Base-by-base conservation (phyloP, 2,888 invertebrate genomes). In the Patella caerulea region DNA sequence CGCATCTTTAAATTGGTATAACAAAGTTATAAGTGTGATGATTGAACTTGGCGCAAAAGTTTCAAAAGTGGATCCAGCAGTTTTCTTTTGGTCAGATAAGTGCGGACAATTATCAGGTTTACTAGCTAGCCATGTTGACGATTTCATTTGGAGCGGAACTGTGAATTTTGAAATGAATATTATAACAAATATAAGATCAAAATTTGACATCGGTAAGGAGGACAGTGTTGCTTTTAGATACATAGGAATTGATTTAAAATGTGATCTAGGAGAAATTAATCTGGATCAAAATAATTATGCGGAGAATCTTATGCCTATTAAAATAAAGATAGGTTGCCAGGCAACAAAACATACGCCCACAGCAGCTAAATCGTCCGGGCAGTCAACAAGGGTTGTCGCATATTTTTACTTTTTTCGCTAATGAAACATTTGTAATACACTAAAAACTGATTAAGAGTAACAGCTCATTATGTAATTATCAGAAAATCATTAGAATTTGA, bases 91-190 rank as follows among this genome's bases (percentile, higher is more conserved):
- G 70, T 29, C 34, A 17, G 59, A 59, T 59, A 52, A 59, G 45
- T 17, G 53, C 9, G 71, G 71, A 52, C 65, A 54, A 45, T 15
- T 76, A 14, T n/a, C 19, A 34, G 78, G 72, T 2, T 53, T 76
- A 3, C 15, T 78, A 56, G 76, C 76, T 24, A 69, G 76, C 52
- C 71, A 79, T 74, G 76, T 79, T 19, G 79, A 79, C 53, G 75
- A 70, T 19, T 75, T 75, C 24, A 75, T 70, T 24, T 75, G 75
- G 75, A 69, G 69, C 7, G 75, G 75, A 29, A 69, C 75, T 69
- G 70, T 2, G 19, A 53, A 53, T 5, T 79, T 79, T 45, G 72
- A 74, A 70, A 9, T 52, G 15, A 56, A 34, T 17, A 74, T 71
- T 15, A 79, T 79, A 12, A n/a, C 53, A 24, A 45, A 69, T 54